phyloP scores from a whole-genome alignment of 2,888 invertebrate species.

The Augiades crinisus region DNA sequence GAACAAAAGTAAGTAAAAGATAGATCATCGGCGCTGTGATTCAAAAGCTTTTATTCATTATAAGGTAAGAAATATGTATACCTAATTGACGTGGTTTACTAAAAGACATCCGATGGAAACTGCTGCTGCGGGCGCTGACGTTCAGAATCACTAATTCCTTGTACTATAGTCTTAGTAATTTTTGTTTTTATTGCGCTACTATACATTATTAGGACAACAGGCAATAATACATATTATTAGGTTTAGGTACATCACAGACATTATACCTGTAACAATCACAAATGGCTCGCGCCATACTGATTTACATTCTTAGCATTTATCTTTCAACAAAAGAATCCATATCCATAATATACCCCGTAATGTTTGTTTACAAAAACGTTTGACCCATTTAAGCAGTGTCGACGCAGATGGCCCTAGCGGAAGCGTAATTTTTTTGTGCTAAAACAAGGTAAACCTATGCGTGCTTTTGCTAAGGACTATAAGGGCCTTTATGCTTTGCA shows the following conservation, averaged over 20 bases:
- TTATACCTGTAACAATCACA: slow-evolving; percentile 4
- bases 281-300: slow-evolving; percentile 12
- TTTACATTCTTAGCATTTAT: slow-evolving; percentile 24
- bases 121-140: no score
- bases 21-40: no score
- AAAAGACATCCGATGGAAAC: no score
- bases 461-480: slow-evolving; percentile 46
- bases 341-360: slow-evolving; percentile 41
- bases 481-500: slow-evolving; percentile 36
- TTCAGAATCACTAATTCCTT: no score
- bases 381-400: slow-evolving; percentile 62
- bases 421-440: slow-evolving; percentile 48
- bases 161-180: no score
- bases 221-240: no score
- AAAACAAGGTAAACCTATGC: slow-evolving; percentile 44
- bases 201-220: slow-evolving; percentile 19
- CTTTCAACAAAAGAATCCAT: slow-evolving; percentile 32
- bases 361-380: slow-evolving; percentile 64
- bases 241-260: no score
- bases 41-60: no score
- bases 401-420: slow-evolving; percentile 57
- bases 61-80: no score
- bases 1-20: no score
- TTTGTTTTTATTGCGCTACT: slow-evolving; percentile 21
- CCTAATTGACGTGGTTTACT: no score